Conservation (phyloP, 2,797 vertebrate species). For the Aeoliscus strigatus region DNA sequence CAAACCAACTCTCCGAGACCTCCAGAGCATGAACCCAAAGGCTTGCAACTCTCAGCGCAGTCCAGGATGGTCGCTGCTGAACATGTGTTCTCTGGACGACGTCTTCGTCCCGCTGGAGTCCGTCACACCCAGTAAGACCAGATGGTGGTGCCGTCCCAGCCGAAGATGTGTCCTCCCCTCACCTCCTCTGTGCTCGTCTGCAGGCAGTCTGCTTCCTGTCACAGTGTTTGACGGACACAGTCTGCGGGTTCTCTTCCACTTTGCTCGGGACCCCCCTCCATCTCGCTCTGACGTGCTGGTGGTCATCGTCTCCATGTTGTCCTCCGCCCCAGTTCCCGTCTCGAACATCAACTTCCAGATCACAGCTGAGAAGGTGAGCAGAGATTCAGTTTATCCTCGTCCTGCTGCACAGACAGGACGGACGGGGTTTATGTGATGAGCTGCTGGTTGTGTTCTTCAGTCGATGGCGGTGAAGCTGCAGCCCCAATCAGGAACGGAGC, state of each 20-base stretch:
- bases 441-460: conserved; percentile 55
- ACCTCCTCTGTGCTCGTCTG: neutral
- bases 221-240: conserved; percentile 94
- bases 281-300: conserved; percentile 88
- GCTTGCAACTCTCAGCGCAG: conserved; percentile 45
- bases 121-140: conserved; percentile 89
- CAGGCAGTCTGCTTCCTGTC: conserved; percentile 92
- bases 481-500: conserved; percentile 87
- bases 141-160: too few relatives aligned
- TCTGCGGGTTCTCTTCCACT: conserved; percentile 93
- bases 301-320: conserved; percentile 97
- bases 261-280: conserved; percentile 83
- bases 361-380: conserved; percentile 87
- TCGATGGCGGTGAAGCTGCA: conserved; percentile 94
- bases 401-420: too few relatives aligned
- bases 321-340: conserved; percentile 88
- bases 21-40: conserved; percentile 75
- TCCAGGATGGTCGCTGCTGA: conserved; percentile 50
- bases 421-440: neutral
- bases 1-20: conserved; percentile 89
- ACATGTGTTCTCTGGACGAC: conserved; percentile 70
- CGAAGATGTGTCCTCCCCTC: neutral
- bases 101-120: conserved; percentile 93
- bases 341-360: conserved; percentile 87
- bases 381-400: neutral